phyloP scores from a whole-genome alignment of 2,888 invertebrate genomes.

The Geotrupes spiniger region DNA sequence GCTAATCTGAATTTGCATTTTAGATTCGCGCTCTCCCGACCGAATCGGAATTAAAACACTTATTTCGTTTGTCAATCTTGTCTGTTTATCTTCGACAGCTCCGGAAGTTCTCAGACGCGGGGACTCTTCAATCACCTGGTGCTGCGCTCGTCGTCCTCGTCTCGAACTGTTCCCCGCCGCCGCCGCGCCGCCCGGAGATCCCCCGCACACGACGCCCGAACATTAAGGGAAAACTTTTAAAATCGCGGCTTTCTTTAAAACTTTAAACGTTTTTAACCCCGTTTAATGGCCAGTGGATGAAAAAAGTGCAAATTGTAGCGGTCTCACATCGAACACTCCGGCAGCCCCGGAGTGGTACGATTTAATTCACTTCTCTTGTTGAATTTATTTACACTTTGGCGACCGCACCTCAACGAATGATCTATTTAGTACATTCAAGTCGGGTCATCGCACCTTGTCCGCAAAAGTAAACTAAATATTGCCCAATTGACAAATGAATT shows the following conservation, averaged over 20 bases:
- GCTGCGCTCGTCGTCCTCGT: constrained; percentile 15
- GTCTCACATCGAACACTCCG: constrained; percentile 20
- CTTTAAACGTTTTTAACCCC: constrained; percentile 33
- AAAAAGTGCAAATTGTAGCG: constrained; percentile 23
- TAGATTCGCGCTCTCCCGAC: constrained; percentile 46
- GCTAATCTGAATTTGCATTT: constrained; percentile 51
- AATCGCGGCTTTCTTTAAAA: constrained; percentile 36
- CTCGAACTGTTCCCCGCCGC: constrained; percentile 9
- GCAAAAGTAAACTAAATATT: no score
- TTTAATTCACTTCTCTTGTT: constrained; percentile 38
- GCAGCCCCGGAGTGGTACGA: constrained; percentile 19
- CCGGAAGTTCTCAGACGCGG: constrained; percentile 38
- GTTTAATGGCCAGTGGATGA: constrained; percentile 29
- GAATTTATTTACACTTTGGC: constrained; percentile 39
- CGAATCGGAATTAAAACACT: constrained; percentile 48
- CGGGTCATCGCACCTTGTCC: constrained; percentile 18
- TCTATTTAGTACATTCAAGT: constrained; percentile 14
- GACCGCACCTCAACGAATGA: constrained; percentile 32
- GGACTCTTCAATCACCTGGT: constrained; percentile 43
- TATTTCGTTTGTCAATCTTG: constrained; percentile 46
- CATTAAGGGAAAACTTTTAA: constrained; percentile 29
- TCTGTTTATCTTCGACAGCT: constrained; percentile 41
- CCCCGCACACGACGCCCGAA: constrained; percentile 10
- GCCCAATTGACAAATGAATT: no score
- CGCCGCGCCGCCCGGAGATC: constrained; percentile 9